A percentile compares a stretch with the other conserved stretches of the same genome.
Evolutionary conservation across 2,888 invertebrate genomes (phyloP).

Genomic region (Acronicta aceris): DNA sequence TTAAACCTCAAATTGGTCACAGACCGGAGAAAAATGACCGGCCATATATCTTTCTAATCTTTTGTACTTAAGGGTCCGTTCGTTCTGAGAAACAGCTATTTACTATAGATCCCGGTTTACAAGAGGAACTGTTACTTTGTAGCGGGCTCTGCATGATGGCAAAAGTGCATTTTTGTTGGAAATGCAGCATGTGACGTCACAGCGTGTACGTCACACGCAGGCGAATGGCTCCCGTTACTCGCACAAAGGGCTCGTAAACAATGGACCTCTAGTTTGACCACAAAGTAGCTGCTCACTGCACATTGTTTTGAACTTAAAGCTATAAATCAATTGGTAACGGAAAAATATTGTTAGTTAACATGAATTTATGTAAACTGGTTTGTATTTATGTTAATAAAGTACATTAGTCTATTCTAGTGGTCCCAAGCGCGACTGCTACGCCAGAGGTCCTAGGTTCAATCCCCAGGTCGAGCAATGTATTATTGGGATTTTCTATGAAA

Average conservation of each 20-base stretch:
- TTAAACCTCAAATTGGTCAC: conserved; percentile 86
- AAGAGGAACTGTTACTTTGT: conserved; percentile 83
- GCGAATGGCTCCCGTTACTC: conserved; percentile 74
- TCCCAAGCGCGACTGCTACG: no score
- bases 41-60: conserved; percentile 79
- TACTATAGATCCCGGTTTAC: conserved; percentile 85
- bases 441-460: no score
- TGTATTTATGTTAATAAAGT: conserved; percentile 19
- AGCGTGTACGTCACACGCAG: conserved; percentile 70
- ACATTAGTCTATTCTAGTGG: conserved; percentile 13
- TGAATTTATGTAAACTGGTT: conserved; percentile 35
- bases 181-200: conserved; percentile 82
- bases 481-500: no score
- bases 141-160: conserved; percentile 76
- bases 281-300: conserved; percentile 79
- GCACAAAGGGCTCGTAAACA: conserved; percentile 77
- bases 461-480: no score
- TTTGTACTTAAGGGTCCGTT: conserved; percentile 79
- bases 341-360: conserved; percentile 49
- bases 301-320: conserved; percentile 66
- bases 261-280: conserved; percentile 77
- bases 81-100: conserved; percentile 77
- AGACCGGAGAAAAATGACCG: conserved; percentile 73
- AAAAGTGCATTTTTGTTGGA: conserved; percentile 85
- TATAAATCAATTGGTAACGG: conserved; percentile 72